Base-by-base conservation (phyloP, 2,888 invertebrate species). In the Spisula subtruncata region DNA sequence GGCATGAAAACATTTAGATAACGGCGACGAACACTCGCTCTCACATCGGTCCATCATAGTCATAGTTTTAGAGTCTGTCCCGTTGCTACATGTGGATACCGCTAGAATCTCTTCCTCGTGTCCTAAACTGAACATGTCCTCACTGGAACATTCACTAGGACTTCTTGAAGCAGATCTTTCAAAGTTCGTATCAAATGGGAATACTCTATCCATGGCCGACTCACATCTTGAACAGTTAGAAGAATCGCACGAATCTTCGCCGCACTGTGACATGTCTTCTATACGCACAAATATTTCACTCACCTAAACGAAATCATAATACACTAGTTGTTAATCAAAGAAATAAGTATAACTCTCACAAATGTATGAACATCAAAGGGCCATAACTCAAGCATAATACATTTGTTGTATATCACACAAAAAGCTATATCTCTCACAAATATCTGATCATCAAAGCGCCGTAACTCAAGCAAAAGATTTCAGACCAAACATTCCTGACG, bases 171-270 rank as follows among this genome's bases (percentile, higher is more conserved):
- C 25, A 14, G 75, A 84, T 20, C 51, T 41, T 12, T 71, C 51
- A 29, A 84, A 84, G 18, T 51, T 29, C 14, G 84, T 75, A 46
- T 84, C 48, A 32, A 84, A 84, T 32, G 75, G 84, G 29, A 75
- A 84, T 12, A 75, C 48, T 32, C 92, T 89, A 51, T 91, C 90
- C 88, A 91, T 91, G 10, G 90, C 91, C 0, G 87, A 87, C 60
- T 93, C 92, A 20, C 92, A 93, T 6, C 90, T 89, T 8, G 92
- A 90, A 86, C 92, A 92, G 29, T 91, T 92, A 16, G 92, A 90
- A 0, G 92, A 89, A 87, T 93, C 93, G 48, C 92, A 93, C 18
- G 89, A 89, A 10, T 90, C 91, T 16, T 91, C 93, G 0, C 82
- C 81, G 48, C 91, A 91, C 8, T 89, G 90, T 14, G 88, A 89